Percentiles rank a stretch among this genome's conserved stretches.
These are phyloP conservation scores for Albula glossodonta DNA, from an alignment of 2,113 vertebrate species.

Conservation along the genomic window DNA sequence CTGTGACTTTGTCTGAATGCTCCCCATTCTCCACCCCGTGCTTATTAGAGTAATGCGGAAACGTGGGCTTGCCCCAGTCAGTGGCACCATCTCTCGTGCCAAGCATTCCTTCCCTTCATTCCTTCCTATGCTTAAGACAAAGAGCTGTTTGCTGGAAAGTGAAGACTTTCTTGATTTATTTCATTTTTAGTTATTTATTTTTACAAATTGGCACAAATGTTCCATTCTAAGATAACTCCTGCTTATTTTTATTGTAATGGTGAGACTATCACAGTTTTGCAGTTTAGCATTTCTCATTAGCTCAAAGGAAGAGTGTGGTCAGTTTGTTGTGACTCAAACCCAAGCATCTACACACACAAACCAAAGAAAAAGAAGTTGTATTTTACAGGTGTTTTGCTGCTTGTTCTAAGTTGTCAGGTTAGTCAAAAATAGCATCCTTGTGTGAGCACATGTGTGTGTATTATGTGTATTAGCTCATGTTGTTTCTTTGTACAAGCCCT, in stretches of 20 bases:
- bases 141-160: neutral
- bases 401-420: too few relatives aligned
- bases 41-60: constrained; percentile 2
- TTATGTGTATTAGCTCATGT: too few relatives aligned
- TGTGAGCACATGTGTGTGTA: too few relatives aligned
- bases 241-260: neutral
- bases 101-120: neutral
- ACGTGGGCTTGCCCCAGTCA: neutral
- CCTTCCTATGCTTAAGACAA: constrained; percentile 6
- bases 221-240: neutral
- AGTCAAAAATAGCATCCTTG: too few relatives aligned
- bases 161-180: neutral
- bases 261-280: neutral
- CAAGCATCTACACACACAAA: too few relatives aligned
- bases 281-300: neutral
- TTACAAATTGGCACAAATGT: neutral
- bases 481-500: too few relatives aligned
- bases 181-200: neutral
- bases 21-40: neutral
- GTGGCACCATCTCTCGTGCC: neutral
- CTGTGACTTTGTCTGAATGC: neutral
- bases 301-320: neutral
- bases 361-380: too few relatives aligned
- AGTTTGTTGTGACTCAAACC: too few relatives aligned
- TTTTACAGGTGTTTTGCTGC: too few relatives aligned